Percentiles rank a stretch among this genome's conserved stretches.
Evolutionary conservation across 2,113 vertebrate species (phyloP).

Genomic region (Poeciliopsis prolifica): DNA sequence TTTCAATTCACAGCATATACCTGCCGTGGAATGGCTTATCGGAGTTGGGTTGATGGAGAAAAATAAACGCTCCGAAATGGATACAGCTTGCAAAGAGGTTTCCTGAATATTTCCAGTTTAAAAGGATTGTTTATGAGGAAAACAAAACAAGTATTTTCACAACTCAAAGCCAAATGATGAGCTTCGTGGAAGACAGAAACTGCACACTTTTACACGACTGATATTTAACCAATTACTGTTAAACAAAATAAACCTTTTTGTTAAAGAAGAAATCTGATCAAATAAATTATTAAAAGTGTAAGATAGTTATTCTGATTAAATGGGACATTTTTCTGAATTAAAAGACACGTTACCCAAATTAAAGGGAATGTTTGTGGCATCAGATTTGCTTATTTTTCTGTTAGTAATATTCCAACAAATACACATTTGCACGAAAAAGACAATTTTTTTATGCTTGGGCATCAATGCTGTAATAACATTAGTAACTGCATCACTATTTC

Average conservation of each 20-base stretch:
- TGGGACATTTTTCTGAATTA: not conserved
- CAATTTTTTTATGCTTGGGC: not conserved
- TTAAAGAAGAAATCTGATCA: not conserved
- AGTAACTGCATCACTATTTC: not conserved
- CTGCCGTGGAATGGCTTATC: slow-evolving; percentile 35
- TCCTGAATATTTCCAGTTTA: slow-evolving; percentile 8
- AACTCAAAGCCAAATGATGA: not conserved
- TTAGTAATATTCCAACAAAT: not conserved
- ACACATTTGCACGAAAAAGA: not conserved
- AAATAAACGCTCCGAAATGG: slow-evolving; percentile 12
- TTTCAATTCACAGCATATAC: slow-evolving; percentile 45
- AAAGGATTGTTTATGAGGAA: not conserved
- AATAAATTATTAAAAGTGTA: not conserved
- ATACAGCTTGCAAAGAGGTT: not conserved
- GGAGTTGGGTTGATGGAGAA: slow-evolving; percentile 39
- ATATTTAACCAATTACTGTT: not conserved
- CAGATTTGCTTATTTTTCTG: not conserved
- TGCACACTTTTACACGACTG: not conserved
- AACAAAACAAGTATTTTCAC: not conserved
- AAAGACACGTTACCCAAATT: not conserved
- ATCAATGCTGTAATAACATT: not conserved
- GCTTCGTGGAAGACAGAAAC: not conserved
- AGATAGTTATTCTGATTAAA: not conserved
- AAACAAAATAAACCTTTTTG: not conserved
- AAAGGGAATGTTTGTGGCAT: not conserved